Evolutionary conservation across 1,140 invertebrate genomes (phyloP).

Genomic region (Panonychus citri): DNA sequence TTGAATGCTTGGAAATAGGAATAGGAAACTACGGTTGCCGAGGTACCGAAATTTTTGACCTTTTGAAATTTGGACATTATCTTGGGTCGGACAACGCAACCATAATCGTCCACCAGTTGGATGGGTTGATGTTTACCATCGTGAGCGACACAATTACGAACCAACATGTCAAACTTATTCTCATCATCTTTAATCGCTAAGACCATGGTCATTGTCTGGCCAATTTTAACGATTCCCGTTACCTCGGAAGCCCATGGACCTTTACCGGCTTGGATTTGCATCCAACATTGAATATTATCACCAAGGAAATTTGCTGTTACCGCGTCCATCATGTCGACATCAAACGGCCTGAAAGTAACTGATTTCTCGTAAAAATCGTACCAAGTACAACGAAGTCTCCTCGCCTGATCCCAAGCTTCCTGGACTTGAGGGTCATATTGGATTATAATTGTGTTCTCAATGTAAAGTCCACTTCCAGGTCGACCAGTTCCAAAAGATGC

Average conservation of each 20-base stretch:
- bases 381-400: conserved; percentile 72
- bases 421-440: conserved; percentile 85
- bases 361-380: conserved; percentile 86
- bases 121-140: conserved; percentile 83
- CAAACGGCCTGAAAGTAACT: conserved; percentile 71
- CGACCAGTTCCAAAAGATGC: neutral
- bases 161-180: conserved; percentile 84
- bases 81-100: conserved; percentile 71
- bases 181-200: conserved; percentile 85
- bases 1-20: conserved; percentile 52
- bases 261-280: conserved; percentile 86
- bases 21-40: conserved; percentile 68
- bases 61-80: conserved; percentile 81
- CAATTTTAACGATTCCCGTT: conserved; percentile 76
- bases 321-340: conserved; percentile 72
- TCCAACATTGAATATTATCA: conserved; percentile 84
- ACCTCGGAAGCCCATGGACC: conserved; percentile 87
- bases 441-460: conserved; percentile 82
- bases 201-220: conserved; percentile 92
- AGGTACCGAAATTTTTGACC: conserved; percentile 80
- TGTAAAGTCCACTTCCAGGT: conserved; percentile 36
- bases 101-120: conserved; percentile 71
- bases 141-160: conserved; percentile 77
- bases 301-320: conserved; percentile 81
- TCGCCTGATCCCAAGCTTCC: conserved; percentile 47